These are phyloP conservation scores for Ornithoptera alexandrae DNA, from an alignment of 2,888 invertebrate genomes.

Conservation along the genomic window DNA sequence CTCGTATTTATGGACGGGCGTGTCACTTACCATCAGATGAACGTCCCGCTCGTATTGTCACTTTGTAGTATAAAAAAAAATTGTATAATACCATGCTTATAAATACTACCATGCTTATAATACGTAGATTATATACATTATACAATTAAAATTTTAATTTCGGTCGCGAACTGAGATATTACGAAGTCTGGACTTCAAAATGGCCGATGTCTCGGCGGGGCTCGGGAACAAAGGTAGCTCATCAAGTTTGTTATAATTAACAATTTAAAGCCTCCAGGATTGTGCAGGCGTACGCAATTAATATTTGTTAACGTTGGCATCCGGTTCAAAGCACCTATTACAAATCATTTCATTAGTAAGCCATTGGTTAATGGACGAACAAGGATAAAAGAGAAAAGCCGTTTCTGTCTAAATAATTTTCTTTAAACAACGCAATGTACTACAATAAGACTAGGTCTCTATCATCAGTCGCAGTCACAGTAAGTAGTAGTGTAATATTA, in stretches of 20 bases:
- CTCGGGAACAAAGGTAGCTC: constrained; percentile 19
- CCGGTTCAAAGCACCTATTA: neutral
- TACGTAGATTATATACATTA: neutral
- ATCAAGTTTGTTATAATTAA: constrained; percentile 23
- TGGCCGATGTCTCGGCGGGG: constrained; percentile 11
- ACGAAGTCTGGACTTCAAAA: constrained; percentile 6
- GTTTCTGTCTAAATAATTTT: neutral
- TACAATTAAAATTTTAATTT: neutral
- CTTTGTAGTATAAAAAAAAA: too few species aligned
- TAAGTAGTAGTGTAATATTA: too few species aligned
- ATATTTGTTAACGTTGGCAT: constrained; percentile 6
- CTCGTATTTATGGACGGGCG: too few species aligned
- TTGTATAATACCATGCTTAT: too few species aligned
- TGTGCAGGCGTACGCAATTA: constrained; percentile 18
- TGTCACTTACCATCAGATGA: too few species aligned
- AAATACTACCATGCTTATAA: too few species aligned
- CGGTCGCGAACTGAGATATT: neutral
- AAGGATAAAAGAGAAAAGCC: neutral
- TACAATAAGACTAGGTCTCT: too few species aligned
- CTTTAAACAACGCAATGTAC: neutral
- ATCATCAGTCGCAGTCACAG: too few species aligned
- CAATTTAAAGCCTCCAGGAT: constrained; percentile 20
- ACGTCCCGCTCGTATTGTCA: too few species aligned
- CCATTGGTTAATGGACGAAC: neutral
- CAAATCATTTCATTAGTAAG: neutral